phyloP scores from a whole-genome alignment of 2,797 vertebrate genomes.

The Euthynnus affinis region DNA sequence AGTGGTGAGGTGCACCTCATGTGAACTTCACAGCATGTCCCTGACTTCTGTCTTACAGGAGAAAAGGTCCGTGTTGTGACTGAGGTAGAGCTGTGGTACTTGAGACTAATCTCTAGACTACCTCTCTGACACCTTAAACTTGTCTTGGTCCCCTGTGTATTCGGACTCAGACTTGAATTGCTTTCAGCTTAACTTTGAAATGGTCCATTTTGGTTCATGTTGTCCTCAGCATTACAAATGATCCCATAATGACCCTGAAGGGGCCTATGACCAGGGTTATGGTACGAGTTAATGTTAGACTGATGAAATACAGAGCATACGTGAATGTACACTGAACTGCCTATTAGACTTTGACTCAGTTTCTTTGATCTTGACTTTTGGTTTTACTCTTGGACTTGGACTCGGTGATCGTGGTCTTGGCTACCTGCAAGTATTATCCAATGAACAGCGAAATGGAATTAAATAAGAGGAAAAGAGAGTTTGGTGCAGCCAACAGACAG shows the following conservation, averaged over 20 bases:
- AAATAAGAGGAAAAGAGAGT: constrained; percentile 51
- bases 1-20: too few species aligned
- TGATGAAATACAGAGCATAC: not conserved
- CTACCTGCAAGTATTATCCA: constrained; percentile 43
- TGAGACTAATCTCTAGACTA: constrained; percentile 22
- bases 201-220: not conserved
- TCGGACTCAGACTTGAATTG: constrained; percentile 1
- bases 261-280: not conserved
- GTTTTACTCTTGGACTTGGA: constrained; percentile 21
- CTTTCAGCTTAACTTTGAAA: constrained; percentile 2
- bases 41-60: too few species aligned
- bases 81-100: constrained; percentile 9
- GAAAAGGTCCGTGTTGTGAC: too few species aligned
- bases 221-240: constrained; percentile 3
- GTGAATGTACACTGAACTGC: not conserved
- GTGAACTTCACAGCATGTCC: too few species aligned
- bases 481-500: constrained; percentile 39
- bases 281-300: not conserved
- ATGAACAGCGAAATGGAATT: constrained; percentile 65
- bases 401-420: not conserved
- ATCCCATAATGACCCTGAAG: constrained; percentile 9
- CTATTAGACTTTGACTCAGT: not conserved
- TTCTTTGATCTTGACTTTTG: constrained; percentile 21
- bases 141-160: constrained; percentile 6
- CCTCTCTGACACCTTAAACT: constrained; percentile 36